A percentile compares a stretch with the other conserved stretches of the same genome.
phyloP scores from a whole-genome alignment of 2,888 invertebrate species.

The Drosophila demipolita region DNA sequence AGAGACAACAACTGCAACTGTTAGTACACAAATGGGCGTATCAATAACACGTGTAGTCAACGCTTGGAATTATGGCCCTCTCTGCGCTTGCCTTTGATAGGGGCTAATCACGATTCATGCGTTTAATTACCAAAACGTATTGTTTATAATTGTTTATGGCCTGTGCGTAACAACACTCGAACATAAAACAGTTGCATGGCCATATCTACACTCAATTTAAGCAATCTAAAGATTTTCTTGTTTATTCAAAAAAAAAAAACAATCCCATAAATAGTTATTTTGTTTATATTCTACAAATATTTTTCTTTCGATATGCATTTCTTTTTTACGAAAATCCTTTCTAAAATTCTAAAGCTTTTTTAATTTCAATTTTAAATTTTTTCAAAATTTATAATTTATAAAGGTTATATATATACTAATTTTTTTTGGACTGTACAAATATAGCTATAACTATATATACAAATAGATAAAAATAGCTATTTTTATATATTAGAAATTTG shows the following conservation, averaged over 20 bases:
- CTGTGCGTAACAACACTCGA: conserved; percentile 12
- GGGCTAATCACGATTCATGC: conserved; percentile 37
- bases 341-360: neutral
- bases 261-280: neutral
- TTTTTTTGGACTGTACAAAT: neutral
- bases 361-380: neutral
- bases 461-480: too few species aligned
- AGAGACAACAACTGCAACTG: conserved; percentile 31
- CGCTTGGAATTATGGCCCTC: conserved; percentile 43
- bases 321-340: too few species aligned
- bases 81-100: conserved; percentile 40
- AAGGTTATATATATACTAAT: too few species aligned
- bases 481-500: neutral
- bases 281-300: neutral
- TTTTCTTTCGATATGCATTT: neutral
- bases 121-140: conserved; percentile 71
- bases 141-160: conserved; percentile 65
- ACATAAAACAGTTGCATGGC: neutral
- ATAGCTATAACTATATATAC: neutral
- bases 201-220: neutral
- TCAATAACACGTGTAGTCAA: conserved; percentile 38
- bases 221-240: neutral
- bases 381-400: too few species aligned
- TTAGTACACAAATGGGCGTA: conserved; percentile 48
- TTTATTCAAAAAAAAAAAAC: neutral